Evolutionary conservation across 2,797 vertebrate species (phyloP).

Genomic region (Phoxinus dragarum): DNA sequence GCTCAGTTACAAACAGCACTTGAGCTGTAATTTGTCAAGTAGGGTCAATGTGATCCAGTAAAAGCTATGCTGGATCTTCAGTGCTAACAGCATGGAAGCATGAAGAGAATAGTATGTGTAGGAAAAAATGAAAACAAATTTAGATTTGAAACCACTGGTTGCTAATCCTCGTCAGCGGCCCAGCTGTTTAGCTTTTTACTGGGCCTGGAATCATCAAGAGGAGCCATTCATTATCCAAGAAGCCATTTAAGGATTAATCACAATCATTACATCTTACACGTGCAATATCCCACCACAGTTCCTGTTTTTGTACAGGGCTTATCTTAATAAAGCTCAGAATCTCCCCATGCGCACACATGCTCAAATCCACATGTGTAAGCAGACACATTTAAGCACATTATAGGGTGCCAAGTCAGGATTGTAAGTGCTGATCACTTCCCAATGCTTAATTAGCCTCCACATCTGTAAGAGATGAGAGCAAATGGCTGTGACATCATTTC

Average conservation of each 20-base stretch:
- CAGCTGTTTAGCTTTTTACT: slow-evolving; percentile 37
- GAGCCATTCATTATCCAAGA: slow-evolving; percentile 28
- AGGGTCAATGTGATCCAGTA: slow-evolving; percentile 29
- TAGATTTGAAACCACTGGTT: slow-evolving; percentile 23
- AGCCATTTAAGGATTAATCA: slow-evolving; percentile 40
- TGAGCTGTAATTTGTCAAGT: slow-evolving; percentile 7
- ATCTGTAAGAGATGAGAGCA: slow-evolving; percentile 73
- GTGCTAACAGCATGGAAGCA: neutral
- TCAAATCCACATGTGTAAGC: slow-evolving; percentile 33
- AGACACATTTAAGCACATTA: slow-evolving; percentile 31
- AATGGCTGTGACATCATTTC: slow-evolving; percentile 73
- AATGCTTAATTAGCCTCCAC: slow-evolving; percentile 69
- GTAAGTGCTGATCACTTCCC: slow-evolving; percentile 72
- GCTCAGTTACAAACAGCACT: neutral
- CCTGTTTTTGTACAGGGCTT: slow-evolving; percentile 17
- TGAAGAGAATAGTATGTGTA: neutral
- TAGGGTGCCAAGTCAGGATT: slow-evolving; percentile 49
- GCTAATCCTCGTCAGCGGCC: neutral
- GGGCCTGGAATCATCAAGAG: slow-evolving; percentile 1
- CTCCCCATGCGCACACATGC: neutral
- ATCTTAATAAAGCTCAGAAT: slow-evolving; percentile 24
- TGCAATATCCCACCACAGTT: slow-evolving; percentile 27
- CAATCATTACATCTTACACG: slow-evolving; percentile 34
- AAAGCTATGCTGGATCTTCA: neutral
- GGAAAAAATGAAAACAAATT: slow-evolving; percentile 1